These are phyloP conservation scores for Sphaerodactylus townsendi DNA, from an alignment of 2,113 vertebrate genomes.

Conservation along the genomic window DNA sequence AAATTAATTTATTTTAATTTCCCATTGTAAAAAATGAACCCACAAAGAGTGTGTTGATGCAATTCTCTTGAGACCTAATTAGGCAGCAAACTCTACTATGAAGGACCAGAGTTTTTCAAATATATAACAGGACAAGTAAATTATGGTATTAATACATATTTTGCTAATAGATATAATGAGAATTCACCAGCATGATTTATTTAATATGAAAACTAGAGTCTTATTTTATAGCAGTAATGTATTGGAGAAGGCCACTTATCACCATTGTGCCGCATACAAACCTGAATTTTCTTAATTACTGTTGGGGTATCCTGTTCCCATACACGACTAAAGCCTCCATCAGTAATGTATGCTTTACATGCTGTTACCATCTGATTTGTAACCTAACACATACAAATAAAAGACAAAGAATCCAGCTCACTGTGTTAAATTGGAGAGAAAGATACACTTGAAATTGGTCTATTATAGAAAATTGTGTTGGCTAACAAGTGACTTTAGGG, in stretches of 20 bases:
- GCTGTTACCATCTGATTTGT: constrained; percentile 87
- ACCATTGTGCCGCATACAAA: constrained; percentile 53
- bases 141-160: background rate
- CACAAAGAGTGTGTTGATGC: background rate
- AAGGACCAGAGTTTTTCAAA: background rate
- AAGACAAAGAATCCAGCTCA: constrained; percentile 22
- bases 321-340: constrained; percentile 69
- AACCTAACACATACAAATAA: constrained; percentile 69
- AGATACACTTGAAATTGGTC: background rate
- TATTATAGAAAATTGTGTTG: background rate
- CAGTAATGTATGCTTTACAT: constrained; percentile 84
- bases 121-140: background rate
- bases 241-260: background rate
- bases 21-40: background rate
- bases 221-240: background rate
- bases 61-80: constrained; percentile 13
- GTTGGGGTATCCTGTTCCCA: constrained; percentile 82
- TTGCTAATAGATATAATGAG: background rate
- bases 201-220: background rate
- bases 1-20: constrained; percentile 24
- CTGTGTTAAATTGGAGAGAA: background rate
- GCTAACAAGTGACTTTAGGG: background rate
- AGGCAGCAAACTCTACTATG: background rate
- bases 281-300: constrained; percentile 82
- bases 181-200: background rate